Evolutionary conservation across 1,140 invertebrate species (phyloP).

Genomic region (Solenopsis invicta): DNA sequence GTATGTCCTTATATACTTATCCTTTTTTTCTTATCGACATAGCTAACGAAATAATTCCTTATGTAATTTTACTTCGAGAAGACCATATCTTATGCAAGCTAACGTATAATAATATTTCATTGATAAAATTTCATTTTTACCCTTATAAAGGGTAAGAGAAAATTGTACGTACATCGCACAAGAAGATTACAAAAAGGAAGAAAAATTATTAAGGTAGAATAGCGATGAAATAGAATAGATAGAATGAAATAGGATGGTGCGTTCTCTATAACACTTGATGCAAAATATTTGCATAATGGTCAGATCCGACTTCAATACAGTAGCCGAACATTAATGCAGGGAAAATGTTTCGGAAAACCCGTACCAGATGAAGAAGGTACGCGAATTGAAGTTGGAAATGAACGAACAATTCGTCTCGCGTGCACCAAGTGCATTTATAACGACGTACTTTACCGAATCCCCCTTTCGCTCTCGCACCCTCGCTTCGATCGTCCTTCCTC

Average conservation of each 20-base stretch:
- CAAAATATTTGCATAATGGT: slow-evolving; percentile 43
- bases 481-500: slow-evolving; percentile 42
- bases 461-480: neutral
- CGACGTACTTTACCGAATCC: slow-evolving; percentile 74
- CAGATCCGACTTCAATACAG: slow-evolving; percentile 29
- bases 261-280: slow-evolving; percentile 5
- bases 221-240: slow-evolving; percentile 9
- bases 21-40: neutral
- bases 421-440: slow-evolving; percentile 83
- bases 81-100: neutral
- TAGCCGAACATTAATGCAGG: slow-evolving; percentile 33
- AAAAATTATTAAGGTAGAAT: neutral
- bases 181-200: neutral
- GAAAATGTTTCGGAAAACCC: slow-evolving; percentile 43
- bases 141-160: neutral
- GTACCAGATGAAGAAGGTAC: slow-evolving; percentile 43
- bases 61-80: neutral
- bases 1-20: neutral
- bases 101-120: slow-evolving; percentile 6
- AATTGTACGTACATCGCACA: neutral
- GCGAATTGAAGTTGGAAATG: slow-evolving; percentile 33
- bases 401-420: slow-evolving; percentile 80
- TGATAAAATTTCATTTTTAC: neutral
- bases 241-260: neutral
- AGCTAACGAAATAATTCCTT: neutral